Evolutionary conservation across 2,113 vertebrate species (phyloP).

Genomic region (Hippopotamus amphibius): DNA sequence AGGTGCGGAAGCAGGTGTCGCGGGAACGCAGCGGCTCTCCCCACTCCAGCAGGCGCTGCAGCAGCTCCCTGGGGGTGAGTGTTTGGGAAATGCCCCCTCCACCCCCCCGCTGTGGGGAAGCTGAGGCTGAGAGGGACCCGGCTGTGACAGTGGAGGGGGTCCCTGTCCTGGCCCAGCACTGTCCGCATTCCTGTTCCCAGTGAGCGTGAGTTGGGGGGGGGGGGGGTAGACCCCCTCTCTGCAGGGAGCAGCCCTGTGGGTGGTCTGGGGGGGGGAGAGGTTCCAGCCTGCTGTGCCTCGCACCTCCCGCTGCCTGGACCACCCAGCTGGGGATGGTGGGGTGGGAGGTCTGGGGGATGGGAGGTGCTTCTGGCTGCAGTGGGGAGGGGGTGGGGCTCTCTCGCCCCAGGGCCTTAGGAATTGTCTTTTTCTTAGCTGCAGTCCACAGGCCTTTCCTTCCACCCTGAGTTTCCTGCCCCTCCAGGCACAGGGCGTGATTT

Average conservation of each 20-base stretch:
- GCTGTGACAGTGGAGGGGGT: neutral
- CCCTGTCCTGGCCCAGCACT: neutral
- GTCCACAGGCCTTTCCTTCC: conserved; percentile 23
- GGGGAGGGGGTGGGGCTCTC: neutral
- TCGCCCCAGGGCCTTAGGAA: neutral
- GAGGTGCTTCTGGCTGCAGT: neutral
- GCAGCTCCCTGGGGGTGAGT: conserved; percentile 90
- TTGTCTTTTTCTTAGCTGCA: neutral
- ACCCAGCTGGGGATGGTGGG: conserved; percentile 27
- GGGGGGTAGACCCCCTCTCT: neutral
- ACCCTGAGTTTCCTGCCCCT: neutral
- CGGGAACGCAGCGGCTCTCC: conserved; percentile 93
- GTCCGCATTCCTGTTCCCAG: neutral
- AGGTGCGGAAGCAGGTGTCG: conserved; percentile 95
- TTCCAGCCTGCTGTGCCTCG: neutral
- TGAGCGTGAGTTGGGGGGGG: neutral
- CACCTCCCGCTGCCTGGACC: conserved; percentile 21
- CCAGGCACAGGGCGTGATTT: conserved; percentile 70
- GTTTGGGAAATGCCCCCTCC: neutral
- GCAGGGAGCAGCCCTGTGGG: neutral
- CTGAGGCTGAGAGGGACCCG: neutral
- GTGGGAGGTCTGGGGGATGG: neutral
- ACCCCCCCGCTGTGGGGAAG: neutral
- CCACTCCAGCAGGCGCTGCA: conserved; percentile 91
- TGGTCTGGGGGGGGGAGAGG: neutral